Base-by-base conservation (phyloP, 2,888 invertebrate species). In the Hecatera dysodea region DNA sequence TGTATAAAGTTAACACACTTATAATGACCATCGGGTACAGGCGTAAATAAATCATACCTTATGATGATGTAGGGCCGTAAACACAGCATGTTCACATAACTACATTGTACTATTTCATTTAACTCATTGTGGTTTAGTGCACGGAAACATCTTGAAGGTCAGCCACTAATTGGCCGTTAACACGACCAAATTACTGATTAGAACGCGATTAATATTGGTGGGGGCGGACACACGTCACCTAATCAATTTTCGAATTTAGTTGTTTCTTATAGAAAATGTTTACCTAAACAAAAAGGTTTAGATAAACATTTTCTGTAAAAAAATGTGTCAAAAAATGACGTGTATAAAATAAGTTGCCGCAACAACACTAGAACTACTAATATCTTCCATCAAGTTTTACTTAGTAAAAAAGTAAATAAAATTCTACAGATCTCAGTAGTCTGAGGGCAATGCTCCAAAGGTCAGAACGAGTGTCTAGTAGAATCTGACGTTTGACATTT, bases 121-220 rank as follows among this genome's bases (percentile, higher is more conserved):
- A 66, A 74, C 55, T 67, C 46, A 68, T 52, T 73, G 74, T 65
- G 61, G 44, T 17, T 81, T 78, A 63, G 67, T 65, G 81, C 75
- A 80, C 81, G 80, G 71, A 81, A 84, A 82, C 80, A 76, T 72
- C 70, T 76, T 72, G 80, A 84, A 83, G 82, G 84, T 68, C 67
- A 65, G 24, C 5, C 39, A 72, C 72, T 82, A 81, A 82, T 74
- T 84, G 84, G 39, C 67, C 65, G 69, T 84, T 82, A 83, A 84
- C 73, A 57, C 69, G 73, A 56, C 71, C 76, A 74, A 84, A 82
- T 81, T 78, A 69, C 66, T 65, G 56, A 79, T 84, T 74, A 72
- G 66, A 74, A 66, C 36, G 27, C 70, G 62, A 79, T 81, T 79
- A 74, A 74, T 12, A 56, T 64, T 52, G 44, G 74, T 78, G 55